A percentile compares a stretch with the other conserved stretches of the same genome.
phyloP scores from a whole-genome alignment of 2,797 vertebrate species.

The Eremophila alpestris region DNA sequence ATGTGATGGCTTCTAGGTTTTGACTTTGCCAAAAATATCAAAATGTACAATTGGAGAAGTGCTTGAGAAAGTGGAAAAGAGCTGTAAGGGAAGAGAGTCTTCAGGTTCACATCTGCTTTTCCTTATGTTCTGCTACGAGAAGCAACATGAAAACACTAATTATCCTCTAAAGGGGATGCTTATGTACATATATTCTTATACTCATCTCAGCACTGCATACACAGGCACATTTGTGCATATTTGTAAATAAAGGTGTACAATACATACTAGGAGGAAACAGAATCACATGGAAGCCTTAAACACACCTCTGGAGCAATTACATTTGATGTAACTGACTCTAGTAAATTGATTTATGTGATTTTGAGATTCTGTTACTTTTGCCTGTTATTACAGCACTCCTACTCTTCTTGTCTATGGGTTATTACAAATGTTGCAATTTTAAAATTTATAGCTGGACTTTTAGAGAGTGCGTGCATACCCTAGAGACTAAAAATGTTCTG shows the following conservation, averaged over 20 bases:
- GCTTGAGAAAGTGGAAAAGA: neutral
- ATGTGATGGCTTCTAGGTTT: neutral
- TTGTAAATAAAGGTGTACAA: neutral
- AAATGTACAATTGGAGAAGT: neutral
- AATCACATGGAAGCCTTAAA: neutral
- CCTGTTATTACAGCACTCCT: neutral
- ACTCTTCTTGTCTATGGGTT: neutral
- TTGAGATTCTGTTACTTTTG: neutral
- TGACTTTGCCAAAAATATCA: neutral
- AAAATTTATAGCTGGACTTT: neutral
- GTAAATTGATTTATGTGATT: neutral
- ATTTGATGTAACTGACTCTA: neutral
- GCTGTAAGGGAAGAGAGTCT: neutral
- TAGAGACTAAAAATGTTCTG: neutral
- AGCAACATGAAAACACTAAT: neutral
- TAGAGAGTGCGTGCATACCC: neutral
- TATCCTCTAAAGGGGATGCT: neutral
- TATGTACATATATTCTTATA: neutral
- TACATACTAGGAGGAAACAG: neutral
- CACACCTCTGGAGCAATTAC: neutral
- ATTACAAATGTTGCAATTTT: neutral
- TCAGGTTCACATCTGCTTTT: neutral
- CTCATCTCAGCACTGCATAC: neutral
- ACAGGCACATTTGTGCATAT: neutral
- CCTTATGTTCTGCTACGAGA: neutral